These are phyloP conservation scores for Larimichthys polyactis DNA, from an alignment of 2,113 vertebrate genomes.

Conservation along the genomic window DNA sequence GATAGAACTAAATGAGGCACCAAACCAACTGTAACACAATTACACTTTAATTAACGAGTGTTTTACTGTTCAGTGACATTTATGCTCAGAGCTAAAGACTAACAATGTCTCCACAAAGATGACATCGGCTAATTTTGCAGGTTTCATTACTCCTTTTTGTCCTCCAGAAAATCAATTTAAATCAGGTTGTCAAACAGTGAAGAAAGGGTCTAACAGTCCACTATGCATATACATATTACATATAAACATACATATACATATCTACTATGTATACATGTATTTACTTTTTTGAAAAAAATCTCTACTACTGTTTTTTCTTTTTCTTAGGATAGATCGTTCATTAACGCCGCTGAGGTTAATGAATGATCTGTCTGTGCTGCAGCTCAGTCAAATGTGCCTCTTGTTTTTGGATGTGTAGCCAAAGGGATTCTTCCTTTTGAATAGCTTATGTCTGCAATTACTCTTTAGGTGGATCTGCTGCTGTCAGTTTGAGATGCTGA, in stretches of 20 bases:
- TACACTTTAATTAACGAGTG: conserved; percentile 78
- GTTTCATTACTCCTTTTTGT: conserved; percentile 48
- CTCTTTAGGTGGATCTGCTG: conserved; percentile 52
- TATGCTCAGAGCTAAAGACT: conserved; percentile 68
- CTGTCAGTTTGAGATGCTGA: conserved; percentile 73
- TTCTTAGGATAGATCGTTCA: neutral
- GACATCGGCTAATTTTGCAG: conserved; percentile 65
- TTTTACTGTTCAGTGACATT: conserved; percentile 80
- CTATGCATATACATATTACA: neutral
- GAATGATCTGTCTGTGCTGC: conserved; percentile 3
- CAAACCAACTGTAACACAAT: conserved; percentile 77
- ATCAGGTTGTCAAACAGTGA: neutral
- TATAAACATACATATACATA: too few species aligned
- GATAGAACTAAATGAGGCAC: conserved; percentile 68
- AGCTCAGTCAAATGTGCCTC: conserved; percentile 10
- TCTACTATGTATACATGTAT: neutral
- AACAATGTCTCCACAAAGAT: conserved; percentile 56
- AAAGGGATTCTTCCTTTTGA: conserved; percentile 51
- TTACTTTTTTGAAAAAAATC: neutral
- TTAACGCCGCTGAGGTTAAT: conserved; percentile 35
- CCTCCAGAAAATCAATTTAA: conserved; percentile 35
- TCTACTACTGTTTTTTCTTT: neutral
- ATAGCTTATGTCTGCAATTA: conserved; percentile 62
- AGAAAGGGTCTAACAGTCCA: neutral
- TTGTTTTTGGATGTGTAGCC: conserved; percentile 45